Percentiles rank a stretch among this genome's conserved stretches.
These are phyloP conservation scores for Upupa epops DNA, from an alignment of 2,113 vertebrate species.

Conservation along the genomic window DNA sequence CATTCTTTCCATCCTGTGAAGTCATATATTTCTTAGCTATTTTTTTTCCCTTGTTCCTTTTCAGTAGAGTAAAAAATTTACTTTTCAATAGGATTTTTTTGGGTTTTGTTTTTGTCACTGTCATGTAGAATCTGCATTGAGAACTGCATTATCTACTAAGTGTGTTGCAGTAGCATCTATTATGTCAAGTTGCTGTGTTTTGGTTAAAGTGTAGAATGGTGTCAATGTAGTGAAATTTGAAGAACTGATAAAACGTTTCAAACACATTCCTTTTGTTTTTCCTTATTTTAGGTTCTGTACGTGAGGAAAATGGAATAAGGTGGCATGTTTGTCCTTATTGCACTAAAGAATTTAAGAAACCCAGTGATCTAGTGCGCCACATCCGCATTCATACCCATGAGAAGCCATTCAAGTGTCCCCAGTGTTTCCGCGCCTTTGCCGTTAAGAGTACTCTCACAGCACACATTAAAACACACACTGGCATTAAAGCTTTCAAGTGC, in stretches of 20 bases:
- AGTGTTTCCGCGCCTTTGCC: slow-evolving; percentile 96
- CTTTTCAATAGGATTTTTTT: neutral
- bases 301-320: slow-evolving; percentile 92
- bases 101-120: neutral
- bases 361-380: slow-evolving; percentile 95
- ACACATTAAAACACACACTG: slow-evolving; percentile 96
- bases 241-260: neutral
- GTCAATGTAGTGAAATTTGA: neutral
- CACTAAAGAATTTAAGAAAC: slow-evolving; percentile 97
- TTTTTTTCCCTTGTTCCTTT: neutral
- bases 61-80: neutral
- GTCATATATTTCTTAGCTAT: neutral
- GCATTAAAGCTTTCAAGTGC: slow-evolving; percentile 97
- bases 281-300: slow-evolving; percentile 85
- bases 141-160: neutral
- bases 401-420: slow-evolving; percentile 98
- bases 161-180: neutral
- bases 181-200: neutral
- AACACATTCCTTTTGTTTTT: neutral
- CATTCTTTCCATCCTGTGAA: neutral
- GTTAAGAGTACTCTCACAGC: slow-evolving; percentile 98
- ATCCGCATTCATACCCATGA: slow-evolving; percentile 98
- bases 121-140: neutral
- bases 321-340: slow-evolving; percentile 98
- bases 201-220: neutral